phyloP scores from a whole-genome alignment of 1,140 invertebrate species.

The Homarus americanus region DNA sequence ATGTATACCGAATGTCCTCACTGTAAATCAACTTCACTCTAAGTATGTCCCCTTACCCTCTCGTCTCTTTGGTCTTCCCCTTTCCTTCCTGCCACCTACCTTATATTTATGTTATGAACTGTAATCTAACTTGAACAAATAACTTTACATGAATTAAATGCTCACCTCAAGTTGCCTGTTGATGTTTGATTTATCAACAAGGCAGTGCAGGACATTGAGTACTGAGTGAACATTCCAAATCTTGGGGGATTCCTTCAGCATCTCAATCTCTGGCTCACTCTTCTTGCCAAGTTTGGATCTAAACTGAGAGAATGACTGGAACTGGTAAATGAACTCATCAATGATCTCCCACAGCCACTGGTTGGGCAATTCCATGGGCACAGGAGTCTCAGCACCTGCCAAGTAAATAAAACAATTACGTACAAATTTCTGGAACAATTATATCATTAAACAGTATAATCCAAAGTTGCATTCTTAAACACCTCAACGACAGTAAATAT shows the following conservation, averaged over 20 bases:
- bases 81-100: too few species aligned
- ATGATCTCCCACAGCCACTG: constrained; percentile 99
- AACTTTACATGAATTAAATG: background rate
- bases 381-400: constrained; percentile 89
- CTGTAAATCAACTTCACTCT: too few species aligned
- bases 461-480: too few species aligned
- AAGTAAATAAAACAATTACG: constrained; percentile 53
- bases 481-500: too few species aligned
- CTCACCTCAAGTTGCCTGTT: constrained; percentile 95
- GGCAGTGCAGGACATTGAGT: constrained; percentile 97
- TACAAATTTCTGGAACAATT: too few species aligned
- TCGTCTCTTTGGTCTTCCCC: too few species aligned
- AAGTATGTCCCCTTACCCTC: too few species aligned
- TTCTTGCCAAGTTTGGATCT: constrained; percentile 92
- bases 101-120: too few species aligned
- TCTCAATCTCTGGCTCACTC: constrained; percentile 88
- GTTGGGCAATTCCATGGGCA: constrained; percentile 95
- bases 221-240: constrained; percentile 99
- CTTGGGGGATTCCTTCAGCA: constrained; percentile 89
- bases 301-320: constrained; percentile 97
- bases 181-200: constrained; percentile 99
- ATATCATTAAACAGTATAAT: too few species aligned
- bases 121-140: background rate
- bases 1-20: too few species aligned
- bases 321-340: constrained; percentile 93